Percentiles rank a stretch among this genome's conserved stretches.
Conservation (phyloP, 2,888 invertebrate species). For the Drosophila neutralis region DNA sequence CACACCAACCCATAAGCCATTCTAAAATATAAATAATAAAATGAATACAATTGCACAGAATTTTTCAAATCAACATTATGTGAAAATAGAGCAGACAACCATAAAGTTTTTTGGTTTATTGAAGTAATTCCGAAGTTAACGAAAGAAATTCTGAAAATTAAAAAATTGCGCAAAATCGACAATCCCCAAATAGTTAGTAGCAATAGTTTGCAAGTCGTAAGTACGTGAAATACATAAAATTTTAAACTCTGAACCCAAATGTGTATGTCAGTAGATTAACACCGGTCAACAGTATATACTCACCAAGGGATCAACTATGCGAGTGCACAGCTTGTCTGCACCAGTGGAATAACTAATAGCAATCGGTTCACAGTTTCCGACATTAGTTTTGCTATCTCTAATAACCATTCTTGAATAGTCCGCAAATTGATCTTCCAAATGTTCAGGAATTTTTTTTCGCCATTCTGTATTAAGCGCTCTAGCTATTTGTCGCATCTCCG, state of each 20-base stretch:
- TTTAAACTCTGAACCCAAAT: too few species aligned
- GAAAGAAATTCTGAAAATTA: too few species aligned
- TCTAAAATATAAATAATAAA: conserved; percentile 86
- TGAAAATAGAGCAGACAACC: too few species aligned
- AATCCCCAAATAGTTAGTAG: too few species aligned
- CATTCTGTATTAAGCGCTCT: conserved; percentile 88
- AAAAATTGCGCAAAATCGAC: too few species aligned
- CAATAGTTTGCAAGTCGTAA: too few species aligned
- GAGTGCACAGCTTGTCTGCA: conserved; percentile 91
- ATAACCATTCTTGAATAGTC: conserved; percentile 89
- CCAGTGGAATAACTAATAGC: conserved; percentile 92
- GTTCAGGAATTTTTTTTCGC: conserved; percentile 85
- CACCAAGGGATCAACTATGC: conserved; percentile 93
- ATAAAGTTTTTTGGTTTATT: too few species aligned
- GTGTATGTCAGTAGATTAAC: too few species aligned
- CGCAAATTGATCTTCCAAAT: conserved; percentile 82
- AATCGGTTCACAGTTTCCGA: conserved; percentile 93
- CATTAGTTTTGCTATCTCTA: conserved; percentile 86
- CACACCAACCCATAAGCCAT: conserved; percentile 96
- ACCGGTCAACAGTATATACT: conserved; percentile 82
- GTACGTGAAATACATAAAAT: too few species aligned
- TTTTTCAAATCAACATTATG: too few species aligned
- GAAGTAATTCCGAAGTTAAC: too few species aligned
- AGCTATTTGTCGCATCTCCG: conserved; percentile 83
- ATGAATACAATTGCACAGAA: too few species aligned